Evolutionary conservation across 2,113 vertebrate species (phyloP).

Genomic region (Atherinomorus stipes): DNA sequence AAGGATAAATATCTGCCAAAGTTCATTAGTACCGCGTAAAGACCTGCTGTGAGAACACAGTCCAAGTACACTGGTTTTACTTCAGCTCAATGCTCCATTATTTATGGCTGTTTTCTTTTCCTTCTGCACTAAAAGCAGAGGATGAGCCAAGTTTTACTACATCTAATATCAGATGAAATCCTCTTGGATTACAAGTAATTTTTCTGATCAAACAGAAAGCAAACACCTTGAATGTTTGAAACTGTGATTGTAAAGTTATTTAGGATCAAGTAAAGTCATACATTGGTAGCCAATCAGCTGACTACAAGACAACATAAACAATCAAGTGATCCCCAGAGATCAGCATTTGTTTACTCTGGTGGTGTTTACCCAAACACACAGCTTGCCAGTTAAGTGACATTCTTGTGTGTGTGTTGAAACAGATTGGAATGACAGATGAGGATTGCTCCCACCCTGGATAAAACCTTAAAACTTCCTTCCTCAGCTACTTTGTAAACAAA

Average conservation of each 20-base stretch:
- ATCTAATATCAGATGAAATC: not conserved
- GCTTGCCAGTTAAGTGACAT: constrained; percentile 24
- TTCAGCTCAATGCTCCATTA: too few relatives aligned
- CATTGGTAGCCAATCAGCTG: constrained; percentile 5
- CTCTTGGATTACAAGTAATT: not conserved
- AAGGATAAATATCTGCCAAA: too few relatives aligned
- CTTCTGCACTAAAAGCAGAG: not conserved
- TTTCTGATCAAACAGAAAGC: not conserved
- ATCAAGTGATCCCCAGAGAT: constrained; percentile 11
- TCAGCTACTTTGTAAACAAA: constrained; percentile 29
- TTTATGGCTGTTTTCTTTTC: too few relatives aligned
- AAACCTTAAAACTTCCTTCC: constrained; percentile 24
- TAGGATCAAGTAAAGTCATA: constrained; percentile 30
- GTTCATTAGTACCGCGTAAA: too few relatives aligned
- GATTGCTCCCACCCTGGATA: constrained; percentile 33
- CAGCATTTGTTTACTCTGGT: constrained; percentile 28
- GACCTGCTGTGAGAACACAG: too few relatives aligned
- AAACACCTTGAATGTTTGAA: not conserved
- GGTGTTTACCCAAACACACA: constrained; percentile 51
- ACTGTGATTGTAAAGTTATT: not conserved
- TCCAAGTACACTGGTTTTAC: too few relatives aligned
- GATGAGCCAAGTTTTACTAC: not conserved
- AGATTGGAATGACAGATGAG: constrained; percentile 43
- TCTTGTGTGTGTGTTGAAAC: constrained; percentile 33
- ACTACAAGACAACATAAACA: constrained; percentile 31